Base-by-base conservation (phyloP, 1,140 invertebrate genomes). In the Wiebesia pumilae region DNA sequence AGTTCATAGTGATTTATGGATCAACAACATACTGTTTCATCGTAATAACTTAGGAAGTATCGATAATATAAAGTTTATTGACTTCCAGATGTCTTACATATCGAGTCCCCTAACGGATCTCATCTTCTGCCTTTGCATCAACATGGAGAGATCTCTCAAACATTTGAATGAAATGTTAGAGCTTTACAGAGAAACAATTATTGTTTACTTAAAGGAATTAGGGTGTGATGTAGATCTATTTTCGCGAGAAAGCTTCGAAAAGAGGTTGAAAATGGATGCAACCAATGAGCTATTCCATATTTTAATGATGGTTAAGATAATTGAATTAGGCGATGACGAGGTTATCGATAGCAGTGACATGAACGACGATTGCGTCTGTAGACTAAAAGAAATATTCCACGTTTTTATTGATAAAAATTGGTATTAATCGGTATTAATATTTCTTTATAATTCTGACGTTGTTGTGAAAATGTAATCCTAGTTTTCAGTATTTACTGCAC, bases 1-100 rank as follows among this genome's bases (percentile, higher is more conserved):
- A 35, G 90, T 93, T 6, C 96, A 96, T 81, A 91, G 93, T 0
- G 96, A 96, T 90, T 94, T 95, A 71, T 96, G 95, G 96, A 91
- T 94, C 9, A 96, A 96, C 88, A 96, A 96, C 87, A 92, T 96
- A 0, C 93, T 96, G 90, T 94, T 94, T 73, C 91, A 91, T 24
- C 75, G 88, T 1, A 89, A 94, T 88, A 88, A 87, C 3, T 21
- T 71, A 2, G 87, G 77, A 0, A 82, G 90, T 35, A 91, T 95
- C 0, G 88, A 93, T 0, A 92, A 94, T 65, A 88, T 95, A 12
- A 96, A 95, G 91, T 94, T 96, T 43, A 92, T 96, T 0, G 96
- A 96, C 88, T 95, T 96, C 81, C 96, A 96, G 91, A 94, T 95
- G 30, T 94, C 94, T 47, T 88, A 94, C 27, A 94, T 94, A 69